phyloP scores from a whole-genome alignment of 2,797 vertebrate species.

The Emys orbicularis region DNA sequence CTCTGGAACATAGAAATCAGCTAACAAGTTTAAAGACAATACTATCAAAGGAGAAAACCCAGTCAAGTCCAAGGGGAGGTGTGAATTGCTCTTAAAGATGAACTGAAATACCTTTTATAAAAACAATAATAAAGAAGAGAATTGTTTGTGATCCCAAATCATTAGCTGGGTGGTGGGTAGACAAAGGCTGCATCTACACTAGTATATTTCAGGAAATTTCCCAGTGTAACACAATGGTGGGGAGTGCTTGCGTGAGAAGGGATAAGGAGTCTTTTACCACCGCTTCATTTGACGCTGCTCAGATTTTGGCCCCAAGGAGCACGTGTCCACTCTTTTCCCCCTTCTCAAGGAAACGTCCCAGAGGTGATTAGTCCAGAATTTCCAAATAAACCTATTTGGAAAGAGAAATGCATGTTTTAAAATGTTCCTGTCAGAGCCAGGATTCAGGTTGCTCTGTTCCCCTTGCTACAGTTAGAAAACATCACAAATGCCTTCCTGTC shows the following conservation, averaged over 20 bases:
- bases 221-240: not conserved
- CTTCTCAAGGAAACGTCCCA: not conserved
- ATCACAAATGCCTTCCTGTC: not conserved
- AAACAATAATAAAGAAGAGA: not conserved
- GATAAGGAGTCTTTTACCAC: not conserved
- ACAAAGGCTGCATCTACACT: not conserved
- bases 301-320: not conserved
- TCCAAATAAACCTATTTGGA: not conserved
- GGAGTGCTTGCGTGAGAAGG: not conserved
- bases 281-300: not conserved
- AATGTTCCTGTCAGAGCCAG: not conserved
- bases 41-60: slow-evolving; percentile 22
- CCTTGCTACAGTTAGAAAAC: not conserved
- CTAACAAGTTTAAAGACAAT: slow-evolving; percentile 20
- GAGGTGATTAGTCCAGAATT: not conserved
- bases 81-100: slow-evolving; percentile 17
- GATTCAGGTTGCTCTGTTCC: not conserved
- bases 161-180: not conserved
- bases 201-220: not conserved
- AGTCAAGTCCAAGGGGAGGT: not conserved
- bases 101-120: not conserved
- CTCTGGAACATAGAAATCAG: slow-evolving; percentile 27
- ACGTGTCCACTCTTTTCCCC: not conserved
- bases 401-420: not conserved
- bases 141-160: not conserved